These are phyloP conservation scores for Bergia puertoricense DNA, from an alignment of 92 coral and sea anemone species.

Conservation along the genomic window DNA sequence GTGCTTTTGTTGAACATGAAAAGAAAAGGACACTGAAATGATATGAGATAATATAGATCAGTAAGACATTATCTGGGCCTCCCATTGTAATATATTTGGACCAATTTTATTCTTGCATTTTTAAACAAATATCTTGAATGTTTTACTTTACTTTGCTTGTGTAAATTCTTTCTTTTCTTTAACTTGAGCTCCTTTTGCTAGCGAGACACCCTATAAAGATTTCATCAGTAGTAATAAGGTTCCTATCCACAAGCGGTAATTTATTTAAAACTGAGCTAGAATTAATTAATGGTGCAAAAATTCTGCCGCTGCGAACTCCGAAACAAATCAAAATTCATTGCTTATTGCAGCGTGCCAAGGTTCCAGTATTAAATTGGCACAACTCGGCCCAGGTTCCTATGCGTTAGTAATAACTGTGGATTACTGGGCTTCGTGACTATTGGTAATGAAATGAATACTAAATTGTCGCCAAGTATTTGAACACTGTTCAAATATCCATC, in stretches of 20 bases:
- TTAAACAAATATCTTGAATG: slow-evolving; percentile 21
- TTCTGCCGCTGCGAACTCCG: not conserved
- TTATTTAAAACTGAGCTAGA: not conserved
- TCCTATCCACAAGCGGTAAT: not conserved
- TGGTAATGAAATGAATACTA: not conserved
- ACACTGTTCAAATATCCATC: not conserved
- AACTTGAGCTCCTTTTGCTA: not conserved
- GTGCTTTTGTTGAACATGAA: not conserved
- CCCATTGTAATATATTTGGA: not conserved
- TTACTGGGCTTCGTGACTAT: not conserved
- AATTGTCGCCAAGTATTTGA: not conserved
- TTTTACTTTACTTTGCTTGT: slow-evolving; percentile 18
- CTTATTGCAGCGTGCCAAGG: not conserved
- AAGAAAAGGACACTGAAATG: not conserved
- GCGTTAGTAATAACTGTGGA: not conserved
- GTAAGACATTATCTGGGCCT: not conserved
- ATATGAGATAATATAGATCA: not conserved
- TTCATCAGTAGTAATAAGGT: not conserved
- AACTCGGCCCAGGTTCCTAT: not conserved
- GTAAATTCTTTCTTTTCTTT: no score
- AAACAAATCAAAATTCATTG: no score
- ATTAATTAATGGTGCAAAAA: no score
- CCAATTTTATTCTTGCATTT: slow-evolving; percentile 31
- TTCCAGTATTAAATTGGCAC: no score
- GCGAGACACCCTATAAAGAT: not conserved